phyloP scores from a whole-genome alignment of 2,888 invertebrate genomes.

The Sminthurinus aureus region DNA sequence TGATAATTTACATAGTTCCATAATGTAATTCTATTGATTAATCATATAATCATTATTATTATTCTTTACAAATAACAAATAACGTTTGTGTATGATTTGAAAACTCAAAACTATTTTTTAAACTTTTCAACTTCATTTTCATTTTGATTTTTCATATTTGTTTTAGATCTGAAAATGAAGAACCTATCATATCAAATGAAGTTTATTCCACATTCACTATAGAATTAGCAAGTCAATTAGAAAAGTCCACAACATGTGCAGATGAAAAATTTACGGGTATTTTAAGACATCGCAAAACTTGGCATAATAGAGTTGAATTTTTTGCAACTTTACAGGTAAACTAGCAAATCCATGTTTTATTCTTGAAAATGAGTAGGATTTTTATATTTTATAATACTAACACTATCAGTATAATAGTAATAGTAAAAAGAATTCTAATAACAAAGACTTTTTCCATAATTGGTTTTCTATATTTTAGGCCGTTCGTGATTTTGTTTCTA shows the following conservation, averaged over 20 bases:
- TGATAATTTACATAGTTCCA: conserved; percentile 40
- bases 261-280: conserved; percentile 59
- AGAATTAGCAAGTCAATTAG: conserved; percentile 55
- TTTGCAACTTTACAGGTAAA: conserved; percentile 53
- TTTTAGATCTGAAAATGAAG: conserved; percentile 55
- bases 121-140: neutral
- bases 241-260: conserved; percentile 58
- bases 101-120: conserved; percentile 10
- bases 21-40: conserved; percentile 49
- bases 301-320: conserved; percentile 52
- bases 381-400: neutral
- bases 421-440: too few species aligned
- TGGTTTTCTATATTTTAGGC: conserved; percentile 49
- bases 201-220: conserved; percentile 51
- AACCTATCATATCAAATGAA: conserved; percentile 54
- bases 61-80: neutral
- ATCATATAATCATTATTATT: neutral
- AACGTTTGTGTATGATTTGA: neutral
- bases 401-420: too few species aligned
- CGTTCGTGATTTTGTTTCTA: conserved; percentile 60
- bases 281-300: conserved; percentile 54
- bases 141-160: neutral
- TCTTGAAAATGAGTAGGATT: neutral
- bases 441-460: neutral
- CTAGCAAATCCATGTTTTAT: neutral